These are phyloP conservation scores for Drosophila lacicola DNA, from an alignment of 2,888 invertebrate genomes.

Conservation along the genomic window DNA sequence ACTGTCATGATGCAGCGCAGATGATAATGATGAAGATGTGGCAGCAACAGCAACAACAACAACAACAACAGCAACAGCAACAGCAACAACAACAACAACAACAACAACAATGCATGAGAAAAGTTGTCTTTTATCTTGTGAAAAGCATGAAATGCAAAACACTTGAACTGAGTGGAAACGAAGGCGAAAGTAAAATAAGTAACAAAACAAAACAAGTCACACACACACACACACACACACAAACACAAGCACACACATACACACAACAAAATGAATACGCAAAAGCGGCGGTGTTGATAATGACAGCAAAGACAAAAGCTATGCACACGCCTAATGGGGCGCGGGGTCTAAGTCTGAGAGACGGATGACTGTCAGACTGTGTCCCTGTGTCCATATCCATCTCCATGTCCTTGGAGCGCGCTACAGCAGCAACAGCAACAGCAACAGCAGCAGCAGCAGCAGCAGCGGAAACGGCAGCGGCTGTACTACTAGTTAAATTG, in stretches of 20 bases:
- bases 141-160: conserved; percentile 75
- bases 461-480: neutral
- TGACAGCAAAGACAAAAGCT: conserved; percentile 70
- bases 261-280: conserved; percentile 35
- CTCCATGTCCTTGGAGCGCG: conserved; percentile 62
- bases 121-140: conserved; percentile 56
- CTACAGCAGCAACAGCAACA: conserved; percentile 49
- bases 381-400: conserved; percentile 11
- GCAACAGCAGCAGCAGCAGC: too few species aligned
- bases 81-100: conserved; percentile 3
- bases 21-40: conserved; percentile 71
- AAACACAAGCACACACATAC: neutral
- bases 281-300: conserved; percentile 68
- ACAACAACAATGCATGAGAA: conserved; percentile 5
- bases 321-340: conserved; percentile 38
- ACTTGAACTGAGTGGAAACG: conserved; percentile 76
- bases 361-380: conserved; percentile 46
- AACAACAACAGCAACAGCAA: conserved; percentile 7
- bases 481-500: conserved; percentile 66
- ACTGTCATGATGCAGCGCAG: conserved; percentile 63
- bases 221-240: conserved; percentile 3
- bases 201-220: conserved; percentile 50
- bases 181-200: conserved; percentile 69
- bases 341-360: conserved; percentile 37
- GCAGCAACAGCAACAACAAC: conserved; percentile 34